Base-by-base conservation (phyloP, 2,888 invertebrate genomes). In the Horisme vitalbata region DNA sequence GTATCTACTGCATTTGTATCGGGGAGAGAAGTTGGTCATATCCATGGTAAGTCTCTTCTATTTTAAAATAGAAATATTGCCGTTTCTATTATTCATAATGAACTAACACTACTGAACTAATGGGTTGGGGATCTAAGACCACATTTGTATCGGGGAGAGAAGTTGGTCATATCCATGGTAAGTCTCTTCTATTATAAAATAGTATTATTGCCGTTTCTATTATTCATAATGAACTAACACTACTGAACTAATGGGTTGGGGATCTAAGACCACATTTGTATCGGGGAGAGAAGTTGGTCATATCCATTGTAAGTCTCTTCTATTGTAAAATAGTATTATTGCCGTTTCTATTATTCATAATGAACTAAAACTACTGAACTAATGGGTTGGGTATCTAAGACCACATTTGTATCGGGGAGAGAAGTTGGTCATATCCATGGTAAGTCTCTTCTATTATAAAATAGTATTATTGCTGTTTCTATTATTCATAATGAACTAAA, bases 1-100 rank as follows among this genome's bases (percentile, higher is more conserved):
- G 0, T 83, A 83, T 20, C n/a, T 81, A 1, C 34, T 83, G 11
- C 67, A 75, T 48, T 10, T 76, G 0, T 67, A 63, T 32, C 64
- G 65, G 2, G 67, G 65, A 1, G 59, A 62, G 35, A 60, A 63
- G 39, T 26, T 72, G 5, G 31, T 46, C 21, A 52, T 79, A 6
- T 48, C 68, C 9, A 57, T 43, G 63, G 83, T 83, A 58, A 62
- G 63, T 23, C 4, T 4, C 4, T 3, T n/a, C 7, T 3, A 23
- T 23, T n/a, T n/a, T 6, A 18, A 18, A 18, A 6, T 18, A 18
- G 18, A 18, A 4, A 4, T 18, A n/a, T n/a, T n/a, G n/a, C n/a
- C n/a, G n/a, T n/a, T n/a, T n/a, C n/a, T n/a, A n/a, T n/a, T n/a
- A n/a, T n/a, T n/a, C n/a, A n/a, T n/a, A n/a, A n/a, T n/a, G n/a